Percentiles rank a stretch among this genome's conserved stretches.
phyloP scores from a whole-genome alignment of 2,888 invertebrate species.

The Chrysolina haemoptera region DNA sequence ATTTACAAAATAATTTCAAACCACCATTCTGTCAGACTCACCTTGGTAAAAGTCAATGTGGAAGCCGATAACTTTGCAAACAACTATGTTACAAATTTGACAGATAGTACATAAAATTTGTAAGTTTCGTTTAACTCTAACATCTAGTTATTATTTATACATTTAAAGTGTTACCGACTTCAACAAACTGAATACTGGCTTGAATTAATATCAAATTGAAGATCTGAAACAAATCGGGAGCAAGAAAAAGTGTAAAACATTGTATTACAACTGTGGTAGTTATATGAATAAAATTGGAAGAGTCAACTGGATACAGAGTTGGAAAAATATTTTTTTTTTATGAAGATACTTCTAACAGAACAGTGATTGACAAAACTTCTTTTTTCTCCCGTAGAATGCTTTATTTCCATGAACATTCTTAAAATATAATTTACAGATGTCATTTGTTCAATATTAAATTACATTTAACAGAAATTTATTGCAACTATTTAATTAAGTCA shows the following conservation, averaged over 20 bases:
- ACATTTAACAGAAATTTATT: conserved; percentile 43
- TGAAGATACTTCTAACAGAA: conserved; percentile 24
- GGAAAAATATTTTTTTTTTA: conserved; percentile 23
- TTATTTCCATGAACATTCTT: conserved; percentile 21
- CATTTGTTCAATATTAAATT: conserved; percentile 38
- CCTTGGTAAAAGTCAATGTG: conserved; percentile 6
- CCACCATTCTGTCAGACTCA: conserved; percentile 15
- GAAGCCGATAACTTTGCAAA: conserved; percentile 6
- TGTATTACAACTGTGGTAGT: conserved; percentile 6
- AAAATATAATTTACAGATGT: conserved; percentile 33
- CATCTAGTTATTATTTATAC: conserved; percentile 22
- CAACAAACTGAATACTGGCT: conserved; percentile 13
- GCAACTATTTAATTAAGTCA: conserved; percentile 44
- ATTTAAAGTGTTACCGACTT: conserved; percentile 11
- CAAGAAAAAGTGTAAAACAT: conserved; percentile 29
- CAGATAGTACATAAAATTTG: conserved; percentile 19
- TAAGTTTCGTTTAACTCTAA: conserved; percentile 18
- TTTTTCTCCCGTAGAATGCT: conserved; percentile 31
- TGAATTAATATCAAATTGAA: conserved; percentile 7
- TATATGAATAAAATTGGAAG: conserved; percentile 33
- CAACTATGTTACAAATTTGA: conserved; percentile 20
- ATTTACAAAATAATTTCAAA: conserved; percentile 40
- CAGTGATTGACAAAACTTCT: conserved; percentile 20
- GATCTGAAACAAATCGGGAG: conserved; percentile 18
- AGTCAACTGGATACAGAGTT: conserved; percentile 27